phyloP scores from a whole-genome alignment of 2,113 vertebrate species.

The Centropus bengalensis region DNA sequence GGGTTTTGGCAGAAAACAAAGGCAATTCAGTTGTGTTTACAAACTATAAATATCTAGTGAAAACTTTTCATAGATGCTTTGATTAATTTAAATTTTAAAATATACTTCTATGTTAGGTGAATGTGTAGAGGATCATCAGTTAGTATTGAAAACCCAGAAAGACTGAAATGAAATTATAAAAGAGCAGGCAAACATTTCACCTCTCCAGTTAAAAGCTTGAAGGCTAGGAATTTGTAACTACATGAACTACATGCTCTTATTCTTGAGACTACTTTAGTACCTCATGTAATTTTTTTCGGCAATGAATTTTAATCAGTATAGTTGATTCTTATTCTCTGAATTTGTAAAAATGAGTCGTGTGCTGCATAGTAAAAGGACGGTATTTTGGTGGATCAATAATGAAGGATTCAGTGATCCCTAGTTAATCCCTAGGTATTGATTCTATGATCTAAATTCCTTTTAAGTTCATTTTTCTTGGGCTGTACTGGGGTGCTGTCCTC shows the following conservation, averaged over 20 bases:
- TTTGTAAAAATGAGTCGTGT: conserved; percentile 52
- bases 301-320: conserved; percentile 43
- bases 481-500: neutral
- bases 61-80: neutral
- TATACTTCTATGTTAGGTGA: neutral
- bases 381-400: conserved; percentile 65
- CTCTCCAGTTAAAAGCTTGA: neutral
- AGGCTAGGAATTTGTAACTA: conserved; percentile 12
- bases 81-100: neutral
- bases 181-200: neutral
- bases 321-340: conserved; percentile 37
- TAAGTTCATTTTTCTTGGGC: conserved; percentile 67
- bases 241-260: neutral
- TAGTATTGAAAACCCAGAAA: neutral
- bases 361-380: conserved; percentile 19
- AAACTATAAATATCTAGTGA: neutral
- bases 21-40: neutral
- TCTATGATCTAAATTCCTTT: conserved; percentile 72
- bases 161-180: neutral
- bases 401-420: conserved; percentile 70
- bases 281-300: conserved; percentile 14
- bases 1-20: neutral
- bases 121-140: neutral
- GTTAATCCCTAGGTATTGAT: conserved; percentile 64
- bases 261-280: neutral